Percentiles rank a stretch among this genome's conserved stretches.
phyloP scores from a whole-genome alignment of 2,797 vertebrate genomes.

The Sebastes elongatus region DNA sequence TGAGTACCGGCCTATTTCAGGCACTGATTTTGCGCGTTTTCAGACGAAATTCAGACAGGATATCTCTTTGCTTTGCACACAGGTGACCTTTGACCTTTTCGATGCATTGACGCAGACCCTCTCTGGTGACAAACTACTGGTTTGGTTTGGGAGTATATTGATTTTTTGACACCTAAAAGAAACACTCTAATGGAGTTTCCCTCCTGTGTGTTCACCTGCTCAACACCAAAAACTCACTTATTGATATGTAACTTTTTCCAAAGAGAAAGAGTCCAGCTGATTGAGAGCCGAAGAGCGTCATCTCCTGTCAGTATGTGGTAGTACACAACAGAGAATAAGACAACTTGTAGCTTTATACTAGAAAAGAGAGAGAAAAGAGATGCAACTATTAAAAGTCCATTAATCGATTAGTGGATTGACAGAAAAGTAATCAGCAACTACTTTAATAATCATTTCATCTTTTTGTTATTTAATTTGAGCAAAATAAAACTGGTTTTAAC shows the following conservation, averaged over 20 bases:
- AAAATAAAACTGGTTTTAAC: background rate
- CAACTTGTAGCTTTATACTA: background rate
- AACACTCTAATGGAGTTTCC: background rate
- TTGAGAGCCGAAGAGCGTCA: conserved; percentile 28
- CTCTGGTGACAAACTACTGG: background rate
- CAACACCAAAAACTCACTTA: background rate
- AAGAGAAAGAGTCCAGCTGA: background rate
- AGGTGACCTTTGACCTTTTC: background rate
- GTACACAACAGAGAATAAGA: background rate
- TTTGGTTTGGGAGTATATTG: background rate
- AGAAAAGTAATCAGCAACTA: background rate
- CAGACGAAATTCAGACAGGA: background rate
- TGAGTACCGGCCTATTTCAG: too few species aligned
- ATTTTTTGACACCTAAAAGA: background rate
- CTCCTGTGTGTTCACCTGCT: background rate
- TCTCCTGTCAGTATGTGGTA: conserved; percentile 30
- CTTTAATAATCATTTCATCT: background rate
- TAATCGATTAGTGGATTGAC: background rate
- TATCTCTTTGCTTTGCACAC: background rate
- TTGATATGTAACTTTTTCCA: background rate
- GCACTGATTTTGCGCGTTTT: background rate
- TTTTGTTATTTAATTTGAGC: background rate
- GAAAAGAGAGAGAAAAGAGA: background rate
- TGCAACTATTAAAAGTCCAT: background rate
- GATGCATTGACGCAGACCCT: background rate